phyloP scores from a whole-genome alignment of 2,888 invertebrate species.

The Lepas anatifera region DNA sequence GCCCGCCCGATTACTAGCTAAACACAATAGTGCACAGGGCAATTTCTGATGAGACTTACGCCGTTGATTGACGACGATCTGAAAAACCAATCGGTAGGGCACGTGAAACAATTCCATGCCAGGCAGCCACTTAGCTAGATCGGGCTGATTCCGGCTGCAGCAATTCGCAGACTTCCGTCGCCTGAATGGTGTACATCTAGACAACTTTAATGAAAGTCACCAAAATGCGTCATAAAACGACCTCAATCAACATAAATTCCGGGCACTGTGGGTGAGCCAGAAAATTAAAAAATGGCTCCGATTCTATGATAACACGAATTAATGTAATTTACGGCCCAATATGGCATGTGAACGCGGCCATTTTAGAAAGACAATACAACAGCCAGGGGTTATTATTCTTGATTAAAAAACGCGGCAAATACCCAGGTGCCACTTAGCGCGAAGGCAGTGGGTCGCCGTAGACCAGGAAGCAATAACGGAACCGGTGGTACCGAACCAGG shows the following conservation, averaged over 20 bases:
- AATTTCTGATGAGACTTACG: not conserved
- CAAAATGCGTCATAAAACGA: constrained; percentile 8
- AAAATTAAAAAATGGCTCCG: not conserved
- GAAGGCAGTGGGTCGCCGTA: not conserved
- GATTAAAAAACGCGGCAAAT: not conserved
- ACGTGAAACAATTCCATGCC: not conserved
- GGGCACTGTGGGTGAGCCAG: not conserved
- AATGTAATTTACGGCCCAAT: not conserved
- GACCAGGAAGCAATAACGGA: too few species aligned
- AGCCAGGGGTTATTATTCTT: not conserved
- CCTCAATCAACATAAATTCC: not conserved
- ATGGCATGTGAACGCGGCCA: not conserved
- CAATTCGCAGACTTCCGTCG: not conserved
- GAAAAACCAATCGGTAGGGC: not conserved
- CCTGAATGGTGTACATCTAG: not conserved
- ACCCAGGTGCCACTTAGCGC: not conserved
- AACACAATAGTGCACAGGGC: too few species aligned
- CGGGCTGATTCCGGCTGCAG: not conserved
- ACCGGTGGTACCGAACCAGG: too few species aligned
- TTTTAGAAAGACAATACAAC: not conserved
- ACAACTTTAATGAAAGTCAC: constrained; percentile 9
- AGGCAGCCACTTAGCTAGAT: not conserved
- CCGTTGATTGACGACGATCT: not conserved
- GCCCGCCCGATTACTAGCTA: too few species aligned
- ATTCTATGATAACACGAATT: not conserved